Conservation (phyloP, 2,888 invertebrate genomes). For the Eurytoma adleriae region DNA sequence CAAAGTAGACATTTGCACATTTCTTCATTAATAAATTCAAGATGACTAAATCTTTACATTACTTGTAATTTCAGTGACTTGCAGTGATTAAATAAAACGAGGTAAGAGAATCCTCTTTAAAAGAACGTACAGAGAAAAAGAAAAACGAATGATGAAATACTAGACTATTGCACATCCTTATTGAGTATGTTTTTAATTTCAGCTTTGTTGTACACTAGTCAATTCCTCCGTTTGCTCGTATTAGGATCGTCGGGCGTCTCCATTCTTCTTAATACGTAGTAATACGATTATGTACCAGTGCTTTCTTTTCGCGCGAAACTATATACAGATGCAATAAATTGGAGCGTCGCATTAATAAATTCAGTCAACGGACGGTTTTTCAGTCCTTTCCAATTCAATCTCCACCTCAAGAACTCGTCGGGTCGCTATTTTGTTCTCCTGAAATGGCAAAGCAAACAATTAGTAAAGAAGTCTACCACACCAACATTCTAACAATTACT, state of each 20-base stretch:
- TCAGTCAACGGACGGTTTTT: conserved; percentile 65
- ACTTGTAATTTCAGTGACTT: conserved; percentile 18
- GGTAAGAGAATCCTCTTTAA: conserved; percentile 15
- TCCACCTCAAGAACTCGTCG: conserved; percentile 64
- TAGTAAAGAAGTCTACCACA: too few species aligned
- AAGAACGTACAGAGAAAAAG: conserved; percentile 31
- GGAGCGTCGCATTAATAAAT: conserved; percentile 60
- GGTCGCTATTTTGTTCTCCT: conserved; percentile 64
- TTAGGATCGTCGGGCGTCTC: conserved; percentile 58
- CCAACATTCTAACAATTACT: too few species aligned
- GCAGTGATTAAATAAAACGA: conserved; percentile 30
- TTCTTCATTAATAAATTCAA: conserved; percentile 25
- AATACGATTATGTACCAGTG: conserved; percentile 69
- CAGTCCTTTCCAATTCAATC: conserved; percentile 54
- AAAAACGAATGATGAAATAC: conserved; percentile 54
- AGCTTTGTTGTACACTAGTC: conserved; percentile 57
- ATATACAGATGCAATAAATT: conserved; percentile 65
- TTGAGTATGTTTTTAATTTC: conserved; percentile 55
- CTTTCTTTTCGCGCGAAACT: conserved; percentile 59
- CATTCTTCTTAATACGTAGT: conserved; percentile 66
- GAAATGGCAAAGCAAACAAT: conserved; percentile 40
- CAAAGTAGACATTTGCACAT: not conserved
- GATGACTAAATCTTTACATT: conserved; percentile 10
- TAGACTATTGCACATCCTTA: conserved; percentile 65
- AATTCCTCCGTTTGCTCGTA: conserved; percentile 59